Conservation (phyloP, 1,140 invertebrate species). For the Centruroides sculpturatus region DNA sequence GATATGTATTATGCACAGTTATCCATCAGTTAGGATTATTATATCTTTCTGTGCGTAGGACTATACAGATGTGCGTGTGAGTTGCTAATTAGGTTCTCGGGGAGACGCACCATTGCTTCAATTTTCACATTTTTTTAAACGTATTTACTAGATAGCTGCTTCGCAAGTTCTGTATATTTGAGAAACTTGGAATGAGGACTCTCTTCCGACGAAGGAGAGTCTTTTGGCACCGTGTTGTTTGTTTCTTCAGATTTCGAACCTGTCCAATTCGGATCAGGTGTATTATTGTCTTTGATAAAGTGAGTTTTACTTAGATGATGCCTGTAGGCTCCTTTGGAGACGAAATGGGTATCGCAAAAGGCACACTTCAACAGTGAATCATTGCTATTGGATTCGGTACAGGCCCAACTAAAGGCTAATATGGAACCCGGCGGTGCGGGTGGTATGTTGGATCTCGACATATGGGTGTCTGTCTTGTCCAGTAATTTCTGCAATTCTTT, state of each 20-base stretch:
- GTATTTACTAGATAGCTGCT: conserved; percentile 90
- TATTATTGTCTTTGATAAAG: conserved; percentile 68
- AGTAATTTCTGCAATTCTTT: conserved; percentile 86
- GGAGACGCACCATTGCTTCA: too few relatives aligned
- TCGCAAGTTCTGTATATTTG: conserved; percentile 90
- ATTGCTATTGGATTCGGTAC: conserved; percentile 67
- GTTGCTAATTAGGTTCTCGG: too few relatives aligned
- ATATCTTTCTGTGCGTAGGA: too few relatives aligned
- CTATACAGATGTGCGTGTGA: too few relatives aligned
- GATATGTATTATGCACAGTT: too few relatives aligned
- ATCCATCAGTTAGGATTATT: too few relatives aligned
- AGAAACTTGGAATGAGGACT: conserved; percentile 91
- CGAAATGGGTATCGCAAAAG: conserved; percentile 89
- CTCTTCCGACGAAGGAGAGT: conserved; percentile 42
- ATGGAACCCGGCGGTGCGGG: conserved; percentile 50
- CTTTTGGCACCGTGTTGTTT: conserved; percentile 28
- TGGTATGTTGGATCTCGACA: conserved; percentile 27
- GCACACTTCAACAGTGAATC: conserved; percentile 82
- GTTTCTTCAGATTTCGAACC: conserved; percentile 28
- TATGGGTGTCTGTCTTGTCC: conserved; percentile 74
- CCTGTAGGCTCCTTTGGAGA: conserved; percentile 89
- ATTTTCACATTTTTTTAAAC: conserved; percentile 11
- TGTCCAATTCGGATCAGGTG: conserved; percentile 31
- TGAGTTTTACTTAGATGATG: conserved; percentile 95
- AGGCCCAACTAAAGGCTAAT: conserved; percentile 82